phyloP scores from a whole-genome alignment of 1,140 invertebrate genomes.

The Psilanteris sp. region DNA sequence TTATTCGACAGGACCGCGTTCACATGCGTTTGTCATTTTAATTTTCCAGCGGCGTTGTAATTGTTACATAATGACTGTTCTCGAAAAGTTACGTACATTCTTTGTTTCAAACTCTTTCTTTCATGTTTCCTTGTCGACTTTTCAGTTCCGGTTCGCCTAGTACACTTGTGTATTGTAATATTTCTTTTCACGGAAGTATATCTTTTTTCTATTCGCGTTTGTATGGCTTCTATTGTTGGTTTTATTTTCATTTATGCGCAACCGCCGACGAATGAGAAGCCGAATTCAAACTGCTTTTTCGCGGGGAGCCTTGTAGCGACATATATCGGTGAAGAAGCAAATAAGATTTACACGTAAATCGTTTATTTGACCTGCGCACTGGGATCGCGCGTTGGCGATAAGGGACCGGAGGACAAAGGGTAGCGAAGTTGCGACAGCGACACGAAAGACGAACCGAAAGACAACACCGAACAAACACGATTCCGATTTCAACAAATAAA shows the following conservation, averaged over 20 bases:
- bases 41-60: not conserved
- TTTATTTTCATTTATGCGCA: slow-evolving; percentile 48
- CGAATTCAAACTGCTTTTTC: slow-evolving; percentile 53
- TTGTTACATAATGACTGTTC: slow-evolving; percentile 7
- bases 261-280: slow-evolving; percentile 35
- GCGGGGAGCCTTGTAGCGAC: slow-evolving; percentile 10
- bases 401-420: slow-evolving; percentile 13
- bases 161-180: slow-evolving; percentile 29
- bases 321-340: slow-evolving; percentile 57
- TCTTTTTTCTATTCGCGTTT: slow-evolving; percentile 15
- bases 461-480: slow-evolving; percentile 59
- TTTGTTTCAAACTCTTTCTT: slow-evolving; percentile 9
- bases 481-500: slow-evolving; percentile 63
- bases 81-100: slow-evolving; percentile 3
- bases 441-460: slow-evolving; percentile 52
- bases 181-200: slow-evolving; percentile 22
- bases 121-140: slow-evolving; percentile 12
- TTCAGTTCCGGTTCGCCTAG: slow-evolving; percentile 3
- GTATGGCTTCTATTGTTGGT: slow-evolving; percentile 20
- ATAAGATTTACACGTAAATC: slow-evolving; percentile 70
- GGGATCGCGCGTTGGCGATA: slow-evolving; percentile 2
- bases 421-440: slow-evolving; percentile 10
- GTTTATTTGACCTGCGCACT: slow-evolving; percentile 58
- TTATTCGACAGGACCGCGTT: not conserved
- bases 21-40: not conserved